These are phyloP conservation scores for Rhopalosiphum maidis DNA, from an alignment of 1,140 invertebrate genomes.

Conservation along the genomic window DNA sequence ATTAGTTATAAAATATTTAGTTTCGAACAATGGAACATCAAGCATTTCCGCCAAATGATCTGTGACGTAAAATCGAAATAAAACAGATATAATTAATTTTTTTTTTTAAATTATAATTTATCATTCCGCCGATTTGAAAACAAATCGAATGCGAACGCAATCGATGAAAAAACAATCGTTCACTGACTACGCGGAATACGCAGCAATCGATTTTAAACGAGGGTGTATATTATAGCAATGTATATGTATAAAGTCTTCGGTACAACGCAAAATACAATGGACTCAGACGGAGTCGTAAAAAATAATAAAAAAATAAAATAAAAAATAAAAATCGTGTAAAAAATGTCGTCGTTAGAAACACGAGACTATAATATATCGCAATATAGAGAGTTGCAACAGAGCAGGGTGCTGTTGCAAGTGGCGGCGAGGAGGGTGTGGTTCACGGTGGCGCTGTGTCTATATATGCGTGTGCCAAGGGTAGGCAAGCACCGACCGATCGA, in stretches of 20 bases:
- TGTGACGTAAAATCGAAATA: background rate
- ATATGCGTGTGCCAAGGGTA: background rate
- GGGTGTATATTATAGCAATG: background rate
- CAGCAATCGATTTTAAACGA: background rate
- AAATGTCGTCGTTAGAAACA: slow-evolving; percentile 6
- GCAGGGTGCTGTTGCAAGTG: background rate
- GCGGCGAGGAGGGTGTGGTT: background rate
- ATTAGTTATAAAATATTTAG: background rate
- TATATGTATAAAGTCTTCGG: background rate
- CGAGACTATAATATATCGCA: slow-evolving; percentile 13
- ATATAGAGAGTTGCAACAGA: background rate
- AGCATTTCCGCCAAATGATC: background rate
- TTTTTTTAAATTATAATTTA: background rate
- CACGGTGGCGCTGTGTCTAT: background rate
- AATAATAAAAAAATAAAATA: background rate
- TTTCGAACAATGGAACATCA: background rate
- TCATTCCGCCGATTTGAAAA: background rate
- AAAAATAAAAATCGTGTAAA: slow-evolving; percentile 6
- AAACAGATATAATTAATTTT: background rate
- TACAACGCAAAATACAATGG: background rate
- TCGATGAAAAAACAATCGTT: background rate
- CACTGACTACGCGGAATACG: background rate
- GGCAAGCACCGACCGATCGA: background rate
- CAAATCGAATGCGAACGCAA: background rate
- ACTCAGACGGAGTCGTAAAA: background rate